phyloP scores from a whole-genome alignment of 1,140 invertebrate species.

The Drosophila micromelanica region DNA sequence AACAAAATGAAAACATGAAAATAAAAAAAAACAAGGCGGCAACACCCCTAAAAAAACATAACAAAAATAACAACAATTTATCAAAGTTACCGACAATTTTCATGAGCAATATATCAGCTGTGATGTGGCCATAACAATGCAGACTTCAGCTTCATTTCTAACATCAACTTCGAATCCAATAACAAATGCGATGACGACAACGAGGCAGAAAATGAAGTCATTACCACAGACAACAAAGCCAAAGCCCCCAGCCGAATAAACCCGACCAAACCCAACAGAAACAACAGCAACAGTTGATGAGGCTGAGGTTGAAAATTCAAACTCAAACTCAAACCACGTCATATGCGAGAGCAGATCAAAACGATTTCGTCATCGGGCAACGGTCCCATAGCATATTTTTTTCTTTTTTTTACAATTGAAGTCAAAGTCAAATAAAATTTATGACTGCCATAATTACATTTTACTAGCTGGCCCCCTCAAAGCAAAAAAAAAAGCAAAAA shows the following conservation, averaged over 20 bases:
- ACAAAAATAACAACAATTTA: slow-evolving; percentile 50
- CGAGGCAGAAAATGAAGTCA: slow-evolving; percentile 60
- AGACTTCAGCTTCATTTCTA: slow-evolving; percentile 1
- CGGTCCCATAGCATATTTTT: neutral
- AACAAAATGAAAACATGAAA: slow-evolving; percentile 65
- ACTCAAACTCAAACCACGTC: slow-evolving; percentile 21
- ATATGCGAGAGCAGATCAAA: slow-evolving; percentile 29
- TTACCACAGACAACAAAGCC: slow-evolving; percentile 63
- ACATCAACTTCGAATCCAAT: slow-evolving; percentile 25
- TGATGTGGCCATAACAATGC: slow-evolving; percentile 49
- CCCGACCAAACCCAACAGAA: slow-evolving; percentile 13
- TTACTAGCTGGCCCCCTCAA: slow-evolving; percentile 4
- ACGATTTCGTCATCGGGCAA: slow-evolving; percentile 38
- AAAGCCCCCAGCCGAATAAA: slow-evolving; percentile 26
- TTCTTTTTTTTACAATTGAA: slow-evolving; percentile 9
- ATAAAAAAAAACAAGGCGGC: slow-evolving; percentile 17
- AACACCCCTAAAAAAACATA: slow-evolving; percentile 29
- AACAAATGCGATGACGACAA: slow-evolving; percentile 28
- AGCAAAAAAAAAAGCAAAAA: slow-evolving; percentile 1
- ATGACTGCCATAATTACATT: slow-evolving; percentile 50
- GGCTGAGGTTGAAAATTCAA: too few species aligned
- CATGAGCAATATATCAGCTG: slow-evolving; percentile 53
- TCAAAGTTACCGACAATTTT: slow-evolving; percentile 46
- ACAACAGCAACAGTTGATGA: slow-evolving; percentile 20
- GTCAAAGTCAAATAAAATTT: slow-evolving; percentile 43